These are phyloP conservation scores for Cheilinus undulatus DNA, from an alignment of 2,113 vertebrate genomes.

Conservation along the genomic window DNA sequence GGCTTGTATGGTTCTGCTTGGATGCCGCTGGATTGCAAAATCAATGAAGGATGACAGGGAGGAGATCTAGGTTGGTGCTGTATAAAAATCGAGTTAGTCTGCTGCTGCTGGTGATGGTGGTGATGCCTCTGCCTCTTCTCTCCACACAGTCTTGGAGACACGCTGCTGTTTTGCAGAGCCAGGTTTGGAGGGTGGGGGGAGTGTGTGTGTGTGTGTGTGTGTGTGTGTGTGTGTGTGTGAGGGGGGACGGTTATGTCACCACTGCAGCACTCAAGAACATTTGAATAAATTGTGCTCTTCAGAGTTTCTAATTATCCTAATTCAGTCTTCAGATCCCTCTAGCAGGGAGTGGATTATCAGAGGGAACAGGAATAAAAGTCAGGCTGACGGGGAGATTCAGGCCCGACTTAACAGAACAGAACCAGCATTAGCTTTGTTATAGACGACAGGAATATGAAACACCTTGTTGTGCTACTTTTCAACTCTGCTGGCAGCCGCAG, in stretches of 20 bases:
- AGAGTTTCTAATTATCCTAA: constrained; percentile 44
- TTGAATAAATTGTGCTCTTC: constrained; percentile 37
- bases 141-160: constrained; percentile 30
- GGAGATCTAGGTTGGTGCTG: constrained; percentile 65
- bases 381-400: constrained; percentile 11
- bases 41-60: constrained; percentile 80
- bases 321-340: constrained; percentile 32
- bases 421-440: constrained; percentile 25
- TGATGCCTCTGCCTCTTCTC: constrained; percentile 3
- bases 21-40: constrained; percentile 79
- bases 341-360: constrained; percentile 38
- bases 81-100: constrained; percentile 58
- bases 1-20: constrained; percentile 72
- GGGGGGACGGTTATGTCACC: constrained; percentile 66
- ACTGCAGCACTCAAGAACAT: constrained; percentile 45
- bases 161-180: constrained; percentile 32
- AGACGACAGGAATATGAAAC: constrained; percentile 34
- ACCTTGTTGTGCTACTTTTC: constrained; percentile 10
- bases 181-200: constrained; percentile 38
- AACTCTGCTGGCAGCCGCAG: constrained; percentile 24
- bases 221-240: not conserved
- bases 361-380: constrained; percentile 1
- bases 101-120: constrained; percentile 18
- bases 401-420: constrained; percentile 20
- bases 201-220: not conserved